Percentiles rank a stretch among this genome's conserved stretches.
Evolutionary conservation across 2,888 invertebrate genomes (phyloP).

Genomic region (Polylopha cassiicola): DNA sequence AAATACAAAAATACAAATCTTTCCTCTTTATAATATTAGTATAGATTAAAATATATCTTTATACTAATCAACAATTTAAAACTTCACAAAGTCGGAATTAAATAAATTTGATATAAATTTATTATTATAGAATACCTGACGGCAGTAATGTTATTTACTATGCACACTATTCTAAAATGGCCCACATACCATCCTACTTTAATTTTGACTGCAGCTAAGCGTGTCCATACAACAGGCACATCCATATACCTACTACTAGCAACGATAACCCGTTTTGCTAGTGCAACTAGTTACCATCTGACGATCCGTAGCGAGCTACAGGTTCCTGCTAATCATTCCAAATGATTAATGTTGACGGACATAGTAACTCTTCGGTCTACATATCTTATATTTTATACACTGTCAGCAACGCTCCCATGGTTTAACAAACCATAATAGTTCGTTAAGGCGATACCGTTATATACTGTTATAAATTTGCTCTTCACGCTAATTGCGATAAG

Average conservation of each 20-base stretch:
- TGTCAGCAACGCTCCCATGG: too few relatives aligned
- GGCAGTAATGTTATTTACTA: too few relatives aligned
- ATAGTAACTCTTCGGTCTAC: constrained; percentile 32
- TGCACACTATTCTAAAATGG: too few relatives aligned
- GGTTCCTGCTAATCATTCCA: constrained; percentile 48
- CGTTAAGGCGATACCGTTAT: constrained; percentile 16
- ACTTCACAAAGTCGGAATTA: too few relatives aligned
- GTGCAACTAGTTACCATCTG: constrained; percentile 55
- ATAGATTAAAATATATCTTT: too few relatives aligned
- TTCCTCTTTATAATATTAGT: too few relatives aligned
- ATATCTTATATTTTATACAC: constrained; percentile 19
- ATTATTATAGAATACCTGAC: too few relatives aligned
- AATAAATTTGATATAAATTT: too few relatives aligned
- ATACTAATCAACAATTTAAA: too few relatives aligned
- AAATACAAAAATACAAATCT: too few relatives aligned
- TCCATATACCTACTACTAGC: constrained; percentile 47
- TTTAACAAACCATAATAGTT: too few relatives aligned
- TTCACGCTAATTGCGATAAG: constrained; percentile 7
- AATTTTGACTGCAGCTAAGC: constrained; percentile 35
- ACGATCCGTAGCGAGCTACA: constrained; percentile 40
- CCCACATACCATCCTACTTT: too few relatives aligned
- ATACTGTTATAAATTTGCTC: constrained; percentile 3
- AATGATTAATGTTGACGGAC: constrained; percentile 40
- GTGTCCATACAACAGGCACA: constrained; percentile 39
- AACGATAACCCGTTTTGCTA: constrained; percentile 43